Conservation (phyloP, 92 coral and sea anemone species). For the Zoanthus sansibaricus region DNA sequence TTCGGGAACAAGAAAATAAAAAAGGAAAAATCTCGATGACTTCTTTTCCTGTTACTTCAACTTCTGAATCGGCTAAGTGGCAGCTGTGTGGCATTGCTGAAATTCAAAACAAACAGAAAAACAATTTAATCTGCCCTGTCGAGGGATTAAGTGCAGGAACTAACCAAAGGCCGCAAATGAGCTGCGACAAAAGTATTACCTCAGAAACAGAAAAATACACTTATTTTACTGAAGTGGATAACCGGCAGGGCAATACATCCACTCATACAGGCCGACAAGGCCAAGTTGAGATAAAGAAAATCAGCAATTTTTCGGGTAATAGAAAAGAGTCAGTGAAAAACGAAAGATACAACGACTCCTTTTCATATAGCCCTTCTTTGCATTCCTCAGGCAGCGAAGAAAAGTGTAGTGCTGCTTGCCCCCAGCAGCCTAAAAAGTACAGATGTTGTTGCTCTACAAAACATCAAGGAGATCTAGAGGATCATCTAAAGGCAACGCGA, state of each 20-base stretch:
- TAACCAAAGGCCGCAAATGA: conserved; percentile 8
- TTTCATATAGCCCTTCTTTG: not conserved
- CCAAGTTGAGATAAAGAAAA: not conserved
- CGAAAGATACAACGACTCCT: not conserved
- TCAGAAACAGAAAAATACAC: conserved; percentile 13
- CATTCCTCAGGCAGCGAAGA: not conserved
- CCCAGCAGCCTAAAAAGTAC: not conserved
- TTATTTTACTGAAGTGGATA: not conserved
- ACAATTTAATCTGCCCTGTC: not conserved
- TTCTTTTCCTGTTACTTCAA: not conserved
- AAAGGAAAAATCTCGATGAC: conserved; percentile 13
- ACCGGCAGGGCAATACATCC: not conserved
- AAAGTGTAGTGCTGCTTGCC: not conserved
- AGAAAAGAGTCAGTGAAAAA: not conserved
- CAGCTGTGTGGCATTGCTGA: conserved; percentile 24
- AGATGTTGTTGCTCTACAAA: not conserved
- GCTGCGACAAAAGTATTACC: not conserved
- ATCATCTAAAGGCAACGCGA: conserved; percentile 6
- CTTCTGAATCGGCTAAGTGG: conserved; percentile 21
- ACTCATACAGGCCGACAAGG: not conserved
- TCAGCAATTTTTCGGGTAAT: not conserved
- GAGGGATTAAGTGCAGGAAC: not conserved
- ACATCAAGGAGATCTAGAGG: conserved; percentile 22
- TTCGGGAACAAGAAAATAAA: not conserved
- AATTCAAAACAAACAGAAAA: conserved; percentile 37